Conservation (phyloP, 2,113 vertebrate species). For the Equus przewalskii region DNA sequence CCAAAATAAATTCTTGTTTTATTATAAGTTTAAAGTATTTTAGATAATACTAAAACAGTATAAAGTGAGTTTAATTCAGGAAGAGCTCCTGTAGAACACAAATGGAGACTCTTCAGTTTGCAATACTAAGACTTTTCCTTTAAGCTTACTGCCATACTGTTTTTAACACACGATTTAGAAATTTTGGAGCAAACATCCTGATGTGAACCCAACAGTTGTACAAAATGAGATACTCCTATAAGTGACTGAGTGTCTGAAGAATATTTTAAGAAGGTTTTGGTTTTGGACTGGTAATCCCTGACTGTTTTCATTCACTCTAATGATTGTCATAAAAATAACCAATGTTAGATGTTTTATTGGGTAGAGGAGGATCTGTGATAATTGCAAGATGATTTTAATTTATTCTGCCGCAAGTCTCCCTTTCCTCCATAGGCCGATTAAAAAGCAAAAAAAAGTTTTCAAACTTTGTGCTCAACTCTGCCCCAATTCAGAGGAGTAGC, state of each 20-base stretch:
- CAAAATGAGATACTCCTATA: slow-evolving; percentile 11
- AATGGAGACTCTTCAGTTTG: neutral
- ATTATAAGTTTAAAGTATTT: slow-evolving; percentile 13
- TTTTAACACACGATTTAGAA: slow-evolving; percentile 59
- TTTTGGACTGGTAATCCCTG: slow-evolving; percentile 9
- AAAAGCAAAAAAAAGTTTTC: neutral
- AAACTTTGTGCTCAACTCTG: neutral
- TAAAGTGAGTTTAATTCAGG: neutral
- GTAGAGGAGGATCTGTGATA: neutral
- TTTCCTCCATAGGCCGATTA: neutral
- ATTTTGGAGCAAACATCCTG: neutral
- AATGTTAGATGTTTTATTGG: neutral
- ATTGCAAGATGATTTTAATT: neutral
- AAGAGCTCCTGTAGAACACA: slow-evolving; percentile 17
- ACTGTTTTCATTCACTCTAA: neutral
- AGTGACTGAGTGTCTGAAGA: slow-evolving; percentile 32
- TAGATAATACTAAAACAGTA: neutral
- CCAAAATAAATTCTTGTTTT: slow-evolving; percentile 23
- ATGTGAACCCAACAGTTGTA: neutral
- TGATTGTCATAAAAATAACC: slow-evolving; percentile 52
- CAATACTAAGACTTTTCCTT: slow-evolving; percentile 43
- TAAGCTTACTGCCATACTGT: neutral
- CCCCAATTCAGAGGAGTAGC: neutral
- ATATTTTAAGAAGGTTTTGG: slow-evolving; percentile 42
- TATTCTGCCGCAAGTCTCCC: neutral